Percentiles rank a stretch among this genome's conserved stretches.
phyloP scores from a whole-genome alignment of 2,113 vertebrate species.

The Astur gentilis region DNA sequence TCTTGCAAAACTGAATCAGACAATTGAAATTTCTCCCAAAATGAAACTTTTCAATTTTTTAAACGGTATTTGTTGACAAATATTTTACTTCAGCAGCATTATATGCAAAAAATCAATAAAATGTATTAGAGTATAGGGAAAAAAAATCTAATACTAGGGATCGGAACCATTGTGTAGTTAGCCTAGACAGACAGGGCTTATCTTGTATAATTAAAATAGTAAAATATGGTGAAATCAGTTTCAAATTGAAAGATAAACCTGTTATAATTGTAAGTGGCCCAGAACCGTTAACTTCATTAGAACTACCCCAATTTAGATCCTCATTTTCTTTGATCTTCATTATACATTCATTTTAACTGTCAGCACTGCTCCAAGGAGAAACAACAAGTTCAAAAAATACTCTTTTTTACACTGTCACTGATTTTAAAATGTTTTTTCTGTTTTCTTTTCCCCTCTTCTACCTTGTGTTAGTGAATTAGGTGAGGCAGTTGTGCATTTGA shows the following conservation, averaged over 20 bases:
- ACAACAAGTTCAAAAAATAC: neutral
- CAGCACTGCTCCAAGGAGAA: neutral
- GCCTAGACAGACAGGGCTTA: neutral
- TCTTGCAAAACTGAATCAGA: neutral
- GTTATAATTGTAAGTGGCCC: neutral
- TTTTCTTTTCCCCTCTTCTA: neutral
- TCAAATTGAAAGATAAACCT: neutral
- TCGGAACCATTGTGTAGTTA: neutral
- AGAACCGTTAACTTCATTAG: neutral
- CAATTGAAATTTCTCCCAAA: neutral
- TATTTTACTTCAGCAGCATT: neutral
- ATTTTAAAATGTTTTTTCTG: neutral
- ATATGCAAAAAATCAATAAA: neutral
- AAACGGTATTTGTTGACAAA: neutral
- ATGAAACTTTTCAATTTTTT: neutral
- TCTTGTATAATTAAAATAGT: neutral
- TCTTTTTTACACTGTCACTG: neutral
- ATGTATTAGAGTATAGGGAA: rapidly evolving
- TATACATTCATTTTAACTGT: neutral
- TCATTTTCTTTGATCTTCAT: neutral
- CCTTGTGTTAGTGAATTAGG: neutral
- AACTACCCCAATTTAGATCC: neutral
- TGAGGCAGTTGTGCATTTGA: neutral
- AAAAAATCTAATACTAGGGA: neutral
- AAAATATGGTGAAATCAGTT: neutral